Evolutionary conservation across 2,888 invertebrate species (phyloP).

Genomic region (Orchesella flavescens): DNA sequence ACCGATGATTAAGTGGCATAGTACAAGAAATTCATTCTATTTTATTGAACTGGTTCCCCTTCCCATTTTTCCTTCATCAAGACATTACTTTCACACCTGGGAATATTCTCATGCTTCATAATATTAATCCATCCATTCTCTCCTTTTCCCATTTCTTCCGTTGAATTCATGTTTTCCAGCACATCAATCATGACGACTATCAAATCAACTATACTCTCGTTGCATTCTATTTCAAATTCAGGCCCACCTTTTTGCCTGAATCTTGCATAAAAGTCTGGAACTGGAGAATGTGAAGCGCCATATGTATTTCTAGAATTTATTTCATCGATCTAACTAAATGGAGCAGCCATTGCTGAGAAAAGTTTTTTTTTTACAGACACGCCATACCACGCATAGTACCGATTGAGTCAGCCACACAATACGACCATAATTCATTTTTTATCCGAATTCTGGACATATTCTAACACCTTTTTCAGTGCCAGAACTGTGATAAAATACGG

Average conservation of each 20-base stretch:
- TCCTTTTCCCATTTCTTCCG: not conserved
- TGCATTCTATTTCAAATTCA: too few relatives aligned
- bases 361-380: too few relatives aligned
- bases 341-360: not conserved
- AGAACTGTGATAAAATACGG: not conserved
- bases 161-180: too few relatives aligned
- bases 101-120: constrained; percentile 21
- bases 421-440: constrained; percentile 56
- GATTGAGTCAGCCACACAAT: constrained; percentile 16
- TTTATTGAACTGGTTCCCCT: not conserved
- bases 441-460: constrained; percentile 29
- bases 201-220: too few relatives aligned
- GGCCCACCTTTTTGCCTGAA: too few relatives aligned
- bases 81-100: constrained; percentile 49
- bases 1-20: too few relatives aligned
- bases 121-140: not conserved
- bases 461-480: constrained; percentile 45
- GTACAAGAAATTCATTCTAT: not conserved
- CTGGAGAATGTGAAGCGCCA: too few relatives aligned
- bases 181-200: too few relatives aligned
- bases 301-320: not conserved
- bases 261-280: too few relatives aligned
- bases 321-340: constrained; percentile 5
- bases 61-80: not conserved
- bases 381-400: not conserved